Conservation (phyloP, 2,113 vertebrate genomes). For the Eulemur rufifrons region DNA sequence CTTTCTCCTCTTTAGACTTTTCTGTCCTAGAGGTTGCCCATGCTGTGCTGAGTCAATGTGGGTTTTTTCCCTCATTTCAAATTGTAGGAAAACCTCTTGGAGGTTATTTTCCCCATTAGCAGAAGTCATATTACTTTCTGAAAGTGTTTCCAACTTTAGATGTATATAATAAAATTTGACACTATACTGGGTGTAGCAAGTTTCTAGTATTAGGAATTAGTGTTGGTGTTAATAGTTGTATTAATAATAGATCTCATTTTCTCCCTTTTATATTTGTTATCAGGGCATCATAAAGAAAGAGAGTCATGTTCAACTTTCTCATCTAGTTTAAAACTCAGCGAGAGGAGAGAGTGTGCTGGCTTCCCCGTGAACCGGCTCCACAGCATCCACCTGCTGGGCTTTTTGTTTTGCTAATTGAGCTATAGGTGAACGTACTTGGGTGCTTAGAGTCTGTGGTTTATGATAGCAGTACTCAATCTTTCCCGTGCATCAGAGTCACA, state of each 20-base stretch:
- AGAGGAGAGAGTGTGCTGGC: not conserved
- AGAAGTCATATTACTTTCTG: not conserved
- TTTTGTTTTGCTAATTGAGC: not conserved
- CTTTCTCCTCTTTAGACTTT: not conserved
- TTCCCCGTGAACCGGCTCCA: not conserved
- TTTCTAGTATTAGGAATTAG: not conserved
- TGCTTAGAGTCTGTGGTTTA: not conserved
- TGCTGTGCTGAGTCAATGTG: not conserved
- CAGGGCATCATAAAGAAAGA: conserved; percentile 15
- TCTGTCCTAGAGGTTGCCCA: not conserved
- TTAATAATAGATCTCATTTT: not conserved
- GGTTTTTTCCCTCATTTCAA: not conserved
- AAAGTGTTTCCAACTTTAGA: not conserved
- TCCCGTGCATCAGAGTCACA: not conserved
- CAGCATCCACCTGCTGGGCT: not conserved
- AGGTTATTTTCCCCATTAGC: not conserved
- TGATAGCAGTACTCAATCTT: not conserved
- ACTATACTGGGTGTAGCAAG: not conserved
- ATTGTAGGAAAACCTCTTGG: not conserved
- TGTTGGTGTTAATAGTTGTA: not conserved
- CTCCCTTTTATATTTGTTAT: not conserved
- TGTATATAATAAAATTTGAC: not conserved
- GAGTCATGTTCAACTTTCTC: not conserved
- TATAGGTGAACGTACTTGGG: not conserved
- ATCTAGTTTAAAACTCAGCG: conserved; percentile 30